Evolutionary conservation across 2,888 invertebrate species (phyloP).

Genomic region (Zaprionus bogoriensis): DNA sequence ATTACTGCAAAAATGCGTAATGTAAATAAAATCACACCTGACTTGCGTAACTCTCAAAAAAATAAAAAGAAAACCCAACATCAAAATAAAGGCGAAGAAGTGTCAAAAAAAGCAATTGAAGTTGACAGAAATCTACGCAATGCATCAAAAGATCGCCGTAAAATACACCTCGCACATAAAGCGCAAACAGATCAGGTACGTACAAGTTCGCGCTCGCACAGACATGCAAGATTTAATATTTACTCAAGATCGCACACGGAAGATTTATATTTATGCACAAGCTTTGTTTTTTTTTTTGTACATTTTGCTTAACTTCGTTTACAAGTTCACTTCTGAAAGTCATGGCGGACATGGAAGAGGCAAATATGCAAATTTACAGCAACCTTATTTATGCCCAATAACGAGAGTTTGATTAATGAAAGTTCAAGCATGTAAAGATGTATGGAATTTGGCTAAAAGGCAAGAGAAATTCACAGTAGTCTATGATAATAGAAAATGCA

Average conservation of each 20-base stretch:
- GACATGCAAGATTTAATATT: conserved; percentile 18
- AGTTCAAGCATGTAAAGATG: not conserved
- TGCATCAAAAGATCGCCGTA: conserved; percentile 47
- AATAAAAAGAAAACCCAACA: conserved; percentile 20
- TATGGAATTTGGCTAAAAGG: not conserved
- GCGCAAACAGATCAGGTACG: conserved; percentile 28
- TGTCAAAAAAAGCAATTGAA: conserved; percentile 74
- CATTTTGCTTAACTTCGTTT: conserved; percentile 20
- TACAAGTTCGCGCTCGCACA: conserved; percentile 14
- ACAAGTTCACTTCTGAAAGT: conserved; percentile 28
- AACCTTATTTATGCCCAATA: not conserved
- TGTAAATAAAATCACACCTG: conserved; percentile 69
- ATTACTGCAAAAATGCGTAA: conserved; percentile 60
- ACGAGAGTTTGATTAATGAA: conserved; percentile 18
- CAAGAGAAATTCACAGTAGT: not conserved
- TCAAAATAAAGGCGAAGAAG: conserved; percentile 35
- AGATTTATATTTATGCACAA: too few relatives aligned
- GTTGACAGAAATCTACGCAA: conserved; percentile 53
- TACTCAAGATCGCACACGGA: conserved; percentile 51
- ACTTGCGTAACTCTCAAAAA: conserved; percentile 58
- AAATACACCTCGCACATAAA: conserved; percentile 30
- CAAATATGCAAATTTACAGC: conserved; percentile 5
- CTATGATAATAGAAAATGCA: not conserved
- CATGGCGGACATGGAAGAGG: conserved; percentile 17
- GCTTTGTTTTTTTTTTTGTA: conserved; percentile 19